Conservation (phyloP, 1,140 invertebrate species). For the Whitmania pigra region DNA sequence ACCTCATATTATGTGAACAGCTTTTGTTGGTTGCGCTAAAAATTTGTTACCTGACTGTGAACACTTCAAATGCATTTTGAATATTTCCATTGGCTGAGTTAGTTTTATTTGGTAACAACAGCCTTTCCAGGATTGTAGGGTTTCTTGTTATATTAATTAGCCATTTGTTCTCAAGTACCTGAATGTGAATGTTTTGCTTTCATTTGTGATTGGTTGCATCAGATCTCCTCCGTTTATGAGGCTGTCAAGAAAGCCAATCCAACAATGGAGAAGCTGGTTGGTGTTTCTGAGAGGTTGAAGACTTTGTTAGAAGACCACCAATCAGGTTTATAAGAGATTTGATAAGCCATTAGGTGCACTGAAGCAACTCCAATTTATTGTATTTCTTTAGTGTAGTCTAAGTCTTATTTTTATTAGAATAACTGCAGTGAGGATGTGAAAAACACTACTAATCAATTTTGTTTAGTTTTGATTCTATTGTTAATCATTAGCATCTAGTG, state of each 20-base stretch:
- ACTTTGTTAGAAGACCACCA: not conserved
- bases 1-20: not conserved
- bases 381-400: no score
- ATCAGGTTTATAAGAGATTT: slow-evolving; percentile 3
- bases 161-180: not conserved
- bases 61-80: not conserved
- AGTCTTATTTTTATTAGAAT: no score
- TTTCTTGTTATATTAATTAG: not conserved
- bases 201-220: not conserved
- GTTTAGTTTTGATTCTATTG: no score
- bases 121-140: not conserved
- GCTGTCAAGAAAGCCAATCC: not conserved
- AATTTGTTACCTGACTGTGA: no score
- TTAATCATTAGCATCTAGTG: no score
- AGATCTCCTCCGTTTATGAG: not conserved
- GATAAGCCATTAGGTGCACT: no score
- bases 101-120: not conserved
- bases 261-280: not conserved
- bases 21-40: not conserved
- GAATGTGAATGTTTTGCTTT: not conserved
- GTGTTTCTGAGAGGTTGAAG: slow-evolving; percentile 3
- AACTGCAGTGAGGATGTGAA: no score
- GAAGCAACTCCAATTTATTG: no score
- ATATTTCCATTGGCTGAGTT: not conserved
- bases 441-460: no score